A percentile compares a stretch with the other conserved stretches of the same genome.
phyloP scores from a whole-genome alignment of 2,797 vertebrate genomes.

The Microcaecilia unicolor region DNA sequence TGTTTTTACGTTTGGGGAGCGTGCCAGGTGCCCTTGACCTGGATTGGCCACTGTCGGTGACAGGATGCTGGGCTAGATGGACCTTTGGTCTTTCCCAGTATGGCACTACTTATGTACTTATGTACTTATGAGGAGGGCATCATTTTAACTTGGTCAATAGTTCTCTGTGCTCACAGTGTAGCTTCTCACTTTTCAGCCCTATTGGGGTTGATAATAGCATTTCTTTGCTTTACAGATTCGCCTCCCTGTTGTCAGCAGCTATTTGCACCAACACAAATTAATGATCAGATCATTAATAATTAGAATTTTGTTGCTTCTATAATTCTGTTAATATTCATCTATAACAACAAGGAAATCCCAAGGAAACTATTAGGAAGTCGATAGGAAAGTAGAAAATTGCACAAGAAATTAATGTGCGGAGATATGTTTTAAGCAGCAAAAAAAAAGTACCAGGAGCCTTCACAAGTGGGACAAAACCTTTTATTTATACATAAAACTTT shows the following conservation, averaged over 20 bases:
- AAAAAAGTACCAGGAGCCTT: too few species aligned
- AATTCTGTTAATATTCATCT: constrained; percentile 19
- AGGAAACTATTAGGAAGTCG: constrained; percentile 6
- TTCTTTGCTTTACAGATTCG: constrained; percentile 52
- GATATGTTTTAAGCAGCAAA: too few species aligned
- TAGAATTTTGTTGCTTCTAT: constrained; percentile 27
- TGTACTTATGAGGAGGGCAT: constrained; percentile 34
- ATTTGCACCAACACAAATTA: constrained; percentile 25
- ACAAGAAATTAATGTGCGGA: too few species aligned
- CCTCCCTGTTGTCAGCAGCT: constrained; percentile 44
- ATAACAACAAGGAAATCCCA: not conserved
- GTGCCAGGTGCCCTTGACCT: too few species aligned
- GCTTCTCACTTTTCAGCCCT: constrained; percentile 67
- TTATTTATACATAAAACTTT: too few species aligned
- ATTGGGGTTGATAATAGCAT: constrained; percentile 54
- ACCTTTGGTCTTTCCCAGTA: too few species aligned
- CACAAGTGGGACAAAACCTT: too few species aligned
- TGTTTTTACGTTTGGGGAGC: too few species aligned
- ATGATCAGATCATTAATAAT: constrained; percentile 24
- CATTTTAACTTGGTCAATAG: constrained; percentile 51
- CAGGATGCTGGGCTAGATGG: too few species aligned
- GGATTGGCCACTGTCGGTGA: too few species aligned
- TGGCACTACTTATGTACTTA: too few species aligned
- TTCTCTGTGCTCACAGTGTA: constrained; percentile 42
- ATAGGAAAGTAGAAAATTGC: too few species aligned